Percentiles rank a stretch among this genome's conserved stretches.
phyloP scores from a whole-genome alignment of 2,797 vertebrate genomes.

The Lindbergichthys nudifrons region DNA sequence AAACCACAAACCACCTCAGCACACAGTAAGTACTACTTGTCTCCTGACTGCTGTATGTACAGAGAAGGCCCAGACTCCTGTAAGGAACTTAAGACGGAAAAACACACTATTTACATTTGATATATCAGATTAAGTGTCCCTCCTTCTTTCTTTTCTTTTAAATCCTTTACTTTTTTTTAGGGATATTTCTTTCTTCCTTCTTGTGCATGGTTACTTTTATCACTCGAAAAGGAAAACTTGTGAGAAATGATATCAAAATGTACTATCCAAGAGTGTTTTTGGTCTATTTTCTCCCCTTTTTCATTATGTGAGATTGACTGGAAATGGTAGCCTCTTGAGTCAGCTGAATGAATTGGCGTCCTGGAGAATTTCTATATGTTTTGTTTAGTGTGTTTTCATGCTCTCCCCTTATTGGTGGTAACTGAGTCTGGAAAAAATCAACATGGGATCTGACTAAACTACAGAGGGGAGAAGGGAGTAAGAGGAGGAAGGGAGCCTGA shows the following conservation, averaged over 20 bases:
- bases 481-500: constrained; percentile 59
- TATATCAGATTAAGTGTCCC: neutral
- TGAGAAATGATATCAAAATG: neutral
- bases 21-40: constrained; percentile 52
- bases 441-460: constrained; percentile 62
- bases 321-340: constrained; percentile 35
- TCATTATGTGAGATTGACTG: constrained; percentile 14
- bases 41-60: constrained; percentile 43
- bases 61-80: constrained; percentile 20
- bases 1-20: constrained; percentile 75
- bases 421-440: constrained; percentile 69
- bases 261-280: neutral
- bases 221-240: neutral
- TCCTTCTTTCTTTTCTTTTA: neutral
- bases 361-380: constrained; percentile 54
- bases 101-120: constrained; percentile 8
- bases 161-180: too few species aligned
- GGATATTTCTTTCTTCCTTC: neutral
- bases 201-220: neutral
- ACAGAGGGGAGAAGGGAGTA: constrained; percentile 52
- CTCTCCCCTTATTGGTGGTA: constrained; percentile 55
- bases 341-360: constrained; percentile 50
- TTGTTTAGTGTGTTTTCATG: constrained; percentile 41
- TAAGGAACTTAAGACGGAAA: constrained; percentile 17
- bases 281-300: neutral